Evolutionary conservation across 2,113 vertebrate species (phyloP), one percentile per base, ranked within the genome.

Genomic region (Nycticebus coucang): DNA sequence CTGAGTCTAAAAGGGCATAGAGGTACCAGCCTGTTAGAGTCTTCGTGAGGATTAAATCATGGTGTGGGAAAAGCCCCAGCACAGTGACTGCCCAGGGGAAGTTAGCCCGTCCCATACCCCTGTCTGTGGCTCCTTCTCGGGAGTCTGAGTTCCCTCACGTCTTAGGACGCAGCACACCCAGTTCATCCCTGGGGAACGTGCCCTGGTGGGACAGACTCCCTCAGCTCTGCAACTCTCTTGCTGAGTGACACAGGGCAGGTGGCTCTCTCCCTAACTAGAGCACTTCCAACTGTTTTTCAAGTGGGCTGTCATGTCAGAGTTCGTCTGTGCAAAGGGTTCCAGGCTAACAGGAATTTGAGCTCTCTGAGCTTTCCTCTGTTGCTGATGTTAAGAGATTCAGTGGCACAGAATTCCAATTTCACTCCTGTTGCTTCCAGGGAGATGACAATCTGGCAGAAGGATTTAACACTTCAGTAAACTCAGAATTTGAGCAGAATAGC

Each of bases 81-180:
- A 7, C 0, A 0, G 33, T 14, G 59, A 22, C 17, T 0, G 0
- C n/a, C n/a, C 24, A 57, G 37, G 0, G 0, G 57, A 30, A 13
- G 50, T 7, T 11, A 24, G 66, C 0, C 2, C 7, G 45, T 13
- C 19, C 57, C 41, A 28, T 0, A 14, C n/a, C 18, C 85, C 74
- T 0, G 14, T 30, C 75, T 4, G 24, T 28, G 35, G 57, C 50
- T 41, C 66, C 17, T 57, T 28, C 80, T 66, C 4, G 62, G 0
- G 45, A n/a, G 11, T 17, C 75, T 22, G 78, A n/a, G 83, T 7
- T 5, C 59, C 57, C 5, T 4, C 3, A 0, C 1, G 4, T 24
- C 30, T 66, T 0, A 0, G 66, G 53, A 24, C 26, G 84, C 12
- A 0, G 11, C 13, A 6, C 1, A 26, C 22, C 57, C 18, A 0